phyloP scores from a whole-genome alignment of 2,797 vertebrate genomes.

The Acipenser transmontanus region DNA sequence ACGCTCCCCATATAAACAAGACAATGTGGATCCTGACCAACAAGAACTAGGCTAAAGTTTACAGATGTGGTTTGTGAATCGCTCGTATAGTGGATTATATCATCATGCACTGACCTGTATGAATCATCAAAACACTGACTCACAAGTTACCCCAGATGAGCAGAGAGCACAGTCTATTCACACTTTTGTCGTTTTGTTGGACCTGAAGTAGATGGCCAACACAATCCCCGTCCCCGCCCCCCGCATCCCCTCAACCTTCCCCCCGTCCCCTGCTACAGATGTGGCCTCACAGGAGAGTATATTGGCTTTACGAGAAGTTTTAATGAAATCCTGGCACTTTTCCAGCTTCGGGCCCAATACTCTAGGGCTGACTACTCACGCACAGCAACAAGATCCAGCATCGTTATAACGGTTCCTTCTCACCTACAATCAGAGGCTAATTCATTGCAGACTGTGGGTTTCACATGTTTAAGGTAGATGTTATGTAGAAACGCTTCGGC shows the following conservation, averaged over 20 bases:
- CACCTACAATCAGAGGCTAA: not conserved
- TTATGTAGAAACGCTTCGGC: too few relatives aligned
- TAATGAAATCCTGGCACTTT: constrained; percentile 61
- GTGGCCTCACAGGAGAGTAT: constrained; percentile 45
- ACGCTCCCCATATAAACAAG: not conserved
- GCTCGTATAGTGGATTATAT: constrained; percentile 7
- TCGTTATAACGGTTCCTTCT: not conserved
- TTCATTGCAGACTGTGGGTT: too few relatives aligned
- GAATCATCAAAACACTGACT: constrained; percentile 4
- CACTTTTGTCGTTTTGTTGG: constrained; percentile 2
- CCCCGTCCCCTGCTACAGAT: constrained; percentile 48
- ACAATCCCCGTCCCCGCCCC: not conserved
- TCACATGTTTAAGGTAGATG: too few relatives aligned
- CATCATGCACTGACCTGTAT: constrained; percentile 3
- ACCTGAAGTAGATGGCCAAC: not conserved
- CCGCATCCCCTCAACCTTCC: not conserved
- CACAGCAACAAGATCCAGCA: constrained; percentile 22
- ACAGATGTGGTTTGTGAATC: not conserved
- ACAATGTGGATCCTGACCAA: not conserved
- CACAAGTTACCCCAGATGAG: not conserved
- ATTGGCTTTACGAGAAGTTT: constrained; percentile 58
- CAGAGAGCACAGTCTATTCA: not conserved
- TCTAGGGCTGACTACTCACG: constrained; percentile 45
- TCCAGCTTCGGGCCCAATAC: constrained; percentile 47
- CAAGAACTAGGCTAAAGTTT: not conserved